Evolutionary conservation across 2,888 invertebrate genomes (phyloP), one percentile per base, ranked within the genome.

Genomic region (Hedychridium roseum): DNA sequence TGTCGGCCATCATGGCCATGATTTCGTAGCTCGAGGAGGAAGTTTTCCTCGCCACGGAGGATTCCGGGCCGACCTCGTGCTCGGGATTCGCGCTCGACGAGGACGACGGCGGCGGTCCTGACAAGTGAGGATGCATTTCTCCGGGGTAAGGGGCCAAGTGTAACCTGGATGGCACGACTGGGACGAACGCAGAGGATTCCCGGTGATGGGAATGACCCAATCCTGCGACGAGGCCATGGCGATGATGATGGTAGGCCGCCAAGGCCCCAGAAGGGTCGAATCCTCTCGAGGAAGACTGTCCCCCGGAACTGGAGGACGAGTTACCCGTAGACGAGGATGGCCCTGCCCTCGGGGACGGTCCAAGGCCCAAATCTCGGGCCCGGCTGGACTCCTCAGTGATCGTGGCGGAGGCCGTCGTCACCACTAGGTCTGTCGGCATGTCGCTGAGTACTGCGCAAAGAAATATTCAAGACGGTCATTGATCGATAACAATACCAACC

Each of bases 1-100:
- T 93, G 71, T 92, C 92, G 2, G 91, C 91, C 91, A 92, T 92
- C 88, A 92, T 91, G 27, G 92, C 92, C 85, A 92, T 91, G 62
- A 92, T 85, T 73, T 92, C 92, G 69, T 90, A 92, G 64, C 84
- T 84, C 1, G 89, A 85, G 2, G 80, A 69, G 1, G 72, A 72
- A 2, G 69, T 66, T 28, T 77, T 77, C 21, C 76, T 64, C 2
- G 61, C 60, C 1, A 60, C 66, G 0, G 76, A 57, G 2, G 68
- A 54, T 28, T 77, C 78, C 1, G 70, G 45, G 6, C 66, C 65
- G 4, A 63, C 64, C 2, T 79, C 79, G 38, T 74, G 76, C 1
- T 69, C 70, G 18, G 63, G 60, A 2, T 62, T 62, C 12, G 66
- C 60, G n/a, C 68, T 53, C 2, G 67, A 52, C 1, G 76, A 66